Percentiles rank a stretch among this genome's conserved stretches.
Evolutionary conservation across 53 echinoderm and acorn worm genomes (phyloP).

Genomic region (Mesocentrotus franciscanus): DNA sequence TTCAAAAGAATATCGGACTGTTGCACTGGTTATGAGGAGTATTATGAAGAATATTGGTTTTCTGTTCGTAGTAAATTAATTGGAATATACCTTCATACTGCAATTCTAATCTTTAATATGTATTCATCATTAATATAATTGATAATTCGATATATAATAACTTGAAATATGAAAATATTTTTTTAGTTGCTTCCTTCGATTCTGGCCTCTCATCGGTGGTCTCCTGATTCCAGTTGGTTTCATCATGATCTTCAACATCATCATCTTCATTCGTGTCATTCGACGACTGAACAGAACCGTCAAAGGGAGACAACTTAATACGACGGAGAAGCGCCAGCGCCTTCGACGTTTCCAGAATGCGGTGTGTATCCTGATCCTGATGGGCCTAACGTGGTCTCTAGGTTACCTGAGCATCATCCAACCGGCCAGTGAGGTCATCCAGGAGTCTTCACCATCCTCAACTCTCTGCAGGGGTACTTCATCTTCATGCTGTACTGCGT

Average conservation of each 20-base stretch:
- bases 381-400: constrained; percentile 40
- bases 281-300: constrained; percentile 32
- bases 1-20: too few species aligned
- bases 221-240: constrained; percentile 17
- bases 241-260: constrained; percentile 50
- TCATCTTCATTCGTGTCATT: constrained; percentile 48
- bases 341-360: constrained; percentile 53
- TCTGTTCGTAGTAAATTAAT: too few species aligned
- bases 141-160: neutral
- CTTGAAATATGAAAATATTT: too few species aligned
- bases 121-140: too few species aligned
- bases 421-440: constrained; percentile 5
- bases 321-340: constrained; percentile 33
- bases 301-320: neutral
- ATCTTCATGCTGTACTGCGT: constrained; percentile 83
- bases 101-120: too few species aligned
- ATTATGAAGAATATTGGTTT: too few species aligned
- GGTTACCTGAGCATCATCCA: constrained; percentile 54
- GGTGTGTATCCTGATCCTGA: constrained; percentile 35
- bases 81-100: too few species aligned
- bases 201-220: constrained; percentile 47
- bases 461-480: constrained; percentile 79
- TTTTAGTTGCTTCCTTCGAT: neutral
- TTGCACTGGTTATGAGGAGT: too few species aligned
- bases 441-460: constrained; percentile 72